Percentiles rank a stretch among this genome's conserved stretches.
phyloP scores from a whole-genome alignment of 2,797 vertebrate genomes.

The Netta rufina region DNA sequence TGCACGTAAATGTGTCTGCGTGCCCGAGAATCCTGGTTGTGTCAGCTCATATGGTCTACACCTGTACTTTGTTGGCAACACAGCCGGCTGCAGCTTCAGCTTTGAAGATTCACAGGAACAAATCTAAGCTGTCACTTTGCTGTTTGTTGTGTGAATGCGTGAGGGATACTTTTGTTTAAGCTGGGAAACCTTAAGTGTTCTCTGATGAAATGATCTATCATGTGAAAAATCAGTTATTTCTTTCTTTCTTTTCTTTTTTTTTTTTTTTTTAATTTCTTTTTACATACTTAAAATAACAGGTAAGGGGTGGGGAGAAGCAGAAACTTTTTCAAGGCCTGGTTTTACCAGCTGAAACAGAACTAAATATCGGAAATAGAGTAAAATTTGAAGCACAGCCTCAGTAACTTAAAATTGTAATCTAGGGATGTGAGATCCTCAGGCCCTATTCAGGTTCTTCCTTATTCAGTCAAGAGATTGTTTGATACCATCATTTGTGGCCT shows the following conservation, averaged over 20 bases:
- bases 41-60: slow-evolving; percentile 12
- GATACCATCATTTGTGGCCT: neutral
- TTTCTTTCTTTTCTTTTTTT: neutral
- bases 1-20: neutral
- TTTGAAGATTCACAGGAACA: neutral
- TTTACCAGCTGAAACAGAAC: neutral
- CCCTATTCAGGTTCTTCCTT: neutral
- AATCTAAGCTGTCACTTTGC: neutral
- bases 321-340: neutral
- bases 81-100: neutral
- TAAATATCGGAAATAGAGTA: neutral
- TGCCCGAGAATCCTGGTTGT: neutral
- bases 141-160: neutral
- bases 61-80: neutral
- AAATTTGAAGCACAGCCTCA: neutral
- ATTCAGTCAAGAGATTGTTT: neutral
- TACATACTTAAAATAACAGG: neutral
- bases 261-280: neutral
- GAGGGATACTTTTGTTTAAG: neutral
- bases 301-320: neutral
- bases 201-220: neutral
- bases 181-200: neutral
- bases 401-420: neutral
- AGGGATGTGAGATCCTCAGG: neutral
- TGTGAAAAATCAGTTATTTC: neutral